Evolutionary conservation across 2,888 invertebrate genomes (phyloP).

Genomic region (Polyploca ridens): DNA sequence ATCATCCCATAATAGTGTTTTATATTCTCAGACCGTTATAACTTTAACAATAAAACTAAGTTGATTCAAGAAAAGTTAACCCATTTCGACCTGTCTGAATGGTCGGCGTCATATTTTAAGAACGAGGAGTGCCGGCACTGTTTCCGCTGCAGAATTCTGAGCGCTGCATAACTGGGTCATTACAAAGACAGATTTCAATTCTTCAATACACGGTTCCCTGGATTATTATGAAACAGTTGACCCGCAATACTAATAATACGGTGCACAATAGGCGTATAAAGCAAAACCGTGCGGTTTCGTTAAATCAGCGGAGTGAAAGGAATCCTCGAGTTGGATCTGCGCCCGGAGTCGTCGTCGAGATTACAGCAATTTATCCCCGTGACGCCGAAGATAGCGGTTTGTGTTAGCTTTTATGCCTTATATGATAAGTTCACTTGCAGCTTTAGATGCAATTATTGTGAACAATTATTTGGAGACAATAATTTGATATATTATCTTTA

Average conservation of each 20-base stretch:
- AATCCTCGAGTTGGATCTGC: conserved; percentile 67
- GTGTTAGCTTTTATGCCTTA: conserved; percentile 25
- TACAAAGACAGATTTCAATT: conserved; percentile 36
- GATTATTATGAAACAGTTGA: conserved; percentile 47
- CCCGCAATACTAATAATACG: conserved; percentile 61
- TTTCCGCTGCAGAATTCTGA: not conserved
- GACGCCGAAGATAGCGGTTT: conserved; percentile 46
- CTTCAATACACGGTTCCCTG: conserved; percentile 33
- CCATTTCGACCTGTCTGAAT: conserved; percentile 20
- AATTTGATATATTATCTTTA: too few species aligned
- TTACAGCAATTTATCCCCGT: conserved; percentile 68
- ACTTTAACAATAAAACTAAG: conserved; percentile 16
- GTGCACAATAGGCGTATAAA: conserved; percentile 57
- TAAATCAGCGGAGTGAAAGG: conserved; percentile 69
- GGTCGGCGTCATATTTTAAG: conserved; percentile 13
- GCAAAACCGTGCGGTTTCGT: conserved; percentile 56
- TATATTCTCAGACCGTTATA: not conserved
- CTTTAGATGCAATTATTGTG: not conserved
- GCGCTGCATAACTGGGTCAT: conserved; percentile 27
- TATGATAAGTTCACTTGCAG: conserved; percentile 14
- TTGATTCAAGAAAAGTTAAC: conserved; percentile 18
- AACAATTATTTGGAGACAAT: not conserved
- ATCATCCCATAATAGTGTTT: not conserved
- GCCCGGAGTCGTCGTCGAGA: conserved; percentile 61
- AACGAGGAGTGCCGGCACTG: conserved; percentile 6